A percentile compares a stretch with the other conserved stretches of the same genome.
Evolutionary conservation across 2,888 invertebrate genomes (phyloP).

Genomic region (Periphyllus acericola): DNA sequence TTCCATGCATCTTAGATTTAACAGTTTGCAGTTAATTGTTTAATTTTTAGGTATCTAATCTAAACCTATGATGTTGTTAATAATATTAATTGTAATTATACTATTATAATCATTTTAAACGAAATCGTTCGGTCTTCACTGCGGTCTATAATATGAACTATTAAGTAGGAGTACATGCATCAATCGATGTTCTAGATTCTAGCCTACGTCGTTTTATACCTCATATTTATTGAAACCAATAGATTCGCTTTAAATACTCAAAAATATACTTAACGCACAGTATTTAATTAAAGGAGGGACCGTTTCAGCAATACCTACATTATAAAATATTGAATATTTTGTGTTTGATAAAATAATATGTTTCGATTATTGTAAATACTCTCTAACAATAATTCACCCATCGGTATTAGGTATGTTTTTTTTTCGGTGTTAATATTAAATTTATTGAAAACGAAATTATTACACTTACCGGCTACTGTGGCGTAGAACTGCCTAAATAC

Average conservation of each 20-base stretch:
- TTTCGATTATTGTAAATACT: no score
- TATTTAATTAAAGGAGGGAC: neutral
- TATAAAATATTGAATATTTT: neutral
- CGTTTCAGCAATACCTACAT: neutral
- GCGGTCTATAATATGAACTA: no score
- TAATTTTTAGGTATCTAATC: no score
- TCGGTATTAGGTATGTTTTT: no score
- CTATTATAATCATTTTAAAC: no score
- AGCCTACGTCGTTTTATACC: neutral
- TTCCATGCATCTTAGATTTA: no score
- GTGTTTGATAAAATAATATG: neutral
- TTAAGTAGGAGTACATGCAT: no score
- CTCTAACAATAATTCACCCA: no score
- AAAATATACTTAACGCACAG: neutral
- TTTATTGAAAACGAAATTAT: neutral
- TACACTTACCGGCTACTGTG: constrained; percentile 28
- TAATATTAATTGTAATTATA: no score
- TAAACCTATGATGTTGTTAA: no score
- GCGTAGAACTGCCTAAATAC: constrained; percentile 25
- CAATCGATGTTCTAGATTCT: neutral
- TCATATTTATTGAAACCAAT: neutral
- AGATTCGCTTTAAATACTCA: neutral
- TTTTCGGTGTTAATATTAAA: neutral
- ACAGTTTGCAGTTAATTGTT: no score
- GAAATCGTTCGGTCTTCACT: no score